phyloP scores from a whole-genome alignment of 2,113 vertebrate species.

The Rhinichthys klamathensis region DNA sequence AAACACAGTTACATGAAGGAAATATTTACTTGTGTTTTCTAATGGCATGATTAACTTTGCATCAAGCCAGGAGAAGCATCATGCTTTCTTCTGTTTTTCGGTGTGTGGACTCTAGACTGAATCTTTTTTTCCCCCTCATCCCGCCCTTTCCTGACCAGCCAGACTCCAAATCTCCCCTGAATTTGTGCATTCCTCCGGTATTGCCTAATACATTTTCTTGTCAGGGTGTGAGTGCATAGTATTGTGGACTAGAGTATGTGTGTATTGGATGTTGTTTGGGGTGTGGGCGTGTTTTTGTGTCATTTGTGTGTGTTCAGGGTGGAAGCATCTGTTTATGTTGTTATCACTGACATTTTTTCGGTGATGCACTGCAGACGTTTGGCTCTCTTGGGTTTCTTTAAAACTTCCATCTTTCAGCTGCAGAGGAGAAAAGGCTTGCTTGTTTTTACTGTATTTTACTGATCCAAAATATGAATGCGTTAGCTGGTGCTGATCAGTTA shows the following conservation, averaged over 20 bases:
- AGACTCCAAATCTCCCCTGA: slow-evolving; percentile 53
- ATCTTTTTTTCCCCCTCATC: background rate
- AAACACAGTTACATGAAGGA: background rate
- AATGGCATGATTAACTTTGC: background rate
- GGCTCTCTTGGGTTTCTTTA: slow-evolving; percentile 15
- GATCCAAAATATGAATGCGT: background rate
- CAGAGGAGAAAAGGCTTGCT: background rate
- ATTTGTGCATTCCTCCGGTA: slow-evolving; percentile 57
- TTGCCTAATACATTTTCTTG: slow-evolving; percentile 59
- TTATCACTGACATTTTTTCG: slow-evolving; percentile 51
- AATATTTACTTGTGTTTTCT: slow-evolving; percentile 13
- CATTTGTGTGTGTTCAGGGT: slow-evolving; percentile 30
- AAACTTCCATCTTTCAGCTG: background rate
- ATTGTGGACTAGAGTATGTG: slow-evolving; percentile 7
- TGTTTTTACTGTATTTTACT: background rate
- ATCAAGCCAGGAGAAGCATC: background rate
- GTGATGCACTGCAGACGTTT: slow-evolving; percentile 1
- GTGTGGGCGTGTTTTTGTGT: slow-evolving; percentile 30
- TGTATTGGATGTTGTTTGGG: slow-evolving; percentile 8
- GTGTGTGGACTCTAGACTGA: background rate
- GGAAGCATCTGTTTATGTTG: slow-evolving; percentile 63
- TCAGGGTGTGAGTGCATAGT: slow-evolving; percentile 47
- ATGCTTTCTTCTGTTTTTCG: background rate
- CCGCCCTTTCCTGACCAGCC: slow-evolving; percentile 55
- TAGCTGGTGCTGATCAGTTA: background rate